Evolutionary conservation across 2,797 vertebrate species (phyloP).

Genomic region (Gambelia wislizenii): DNA sequence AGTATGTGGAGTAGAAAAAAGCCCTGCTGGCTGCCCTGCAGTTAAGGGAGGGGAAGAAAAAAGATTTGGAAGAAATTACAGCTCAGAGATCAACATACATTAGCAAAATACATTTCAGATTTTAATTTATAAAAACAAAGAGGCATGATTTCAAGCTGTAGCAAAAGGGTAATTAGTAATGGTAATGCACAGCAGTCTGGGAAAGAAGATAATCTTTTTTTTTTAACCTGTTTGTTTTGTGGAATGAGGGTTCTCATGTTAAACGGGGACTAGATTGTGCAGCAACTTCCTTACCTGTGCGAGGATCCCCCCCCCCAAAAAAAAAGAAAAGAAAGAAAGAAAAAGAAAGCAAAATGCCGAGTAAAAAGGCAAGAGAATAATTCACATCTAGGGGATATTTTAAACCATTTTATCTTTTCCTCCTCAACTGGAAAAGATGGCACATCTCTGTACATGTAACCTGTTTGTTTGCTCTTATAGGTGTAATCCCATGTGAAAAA

Average conservation of each 20-base stretch:
- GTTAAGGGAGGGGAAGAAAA: neutral
- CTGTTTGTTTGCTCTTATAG: neutral
- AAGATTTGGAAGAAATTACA: neutral
- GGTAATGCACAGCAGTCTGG: neutral
- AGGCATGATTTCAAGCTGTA: neutral
- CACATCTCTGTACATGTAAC: neutral
- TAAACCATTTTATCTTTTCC: neutral
- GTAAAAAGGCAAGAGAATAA: neutral
- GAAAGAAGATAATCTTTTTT: conserved; percentile 1
- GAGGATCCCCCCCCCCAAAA: neutral
- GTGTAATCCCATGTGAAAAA: neutral
- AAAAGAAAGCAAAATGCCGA: neutral
- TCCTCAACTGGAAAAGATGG: neutral
- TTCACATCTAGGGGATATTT: neutral
- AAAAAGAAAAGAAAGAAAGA: neutral
- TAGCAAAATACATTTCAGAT: neutral
- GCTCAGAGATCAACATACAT: neutral
- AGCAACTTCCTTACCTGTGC: neutral
- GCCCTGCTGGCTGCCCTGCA: conserved; percentile 23
- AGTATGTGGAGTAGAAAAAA: accelerated
- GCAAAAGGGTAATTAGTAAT: conserved; percentile 9
- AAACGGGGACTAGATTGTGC: neutral
- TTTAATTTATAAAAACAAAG: neutral
- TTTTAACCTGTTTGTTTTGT: neutral
- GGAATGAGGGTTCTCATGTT: neutral